These are phyloP conservation scores for Philereme transversata DNA, from an alignment of 2,888 invertebrate species.

Conservation along the genomic window DNA sequence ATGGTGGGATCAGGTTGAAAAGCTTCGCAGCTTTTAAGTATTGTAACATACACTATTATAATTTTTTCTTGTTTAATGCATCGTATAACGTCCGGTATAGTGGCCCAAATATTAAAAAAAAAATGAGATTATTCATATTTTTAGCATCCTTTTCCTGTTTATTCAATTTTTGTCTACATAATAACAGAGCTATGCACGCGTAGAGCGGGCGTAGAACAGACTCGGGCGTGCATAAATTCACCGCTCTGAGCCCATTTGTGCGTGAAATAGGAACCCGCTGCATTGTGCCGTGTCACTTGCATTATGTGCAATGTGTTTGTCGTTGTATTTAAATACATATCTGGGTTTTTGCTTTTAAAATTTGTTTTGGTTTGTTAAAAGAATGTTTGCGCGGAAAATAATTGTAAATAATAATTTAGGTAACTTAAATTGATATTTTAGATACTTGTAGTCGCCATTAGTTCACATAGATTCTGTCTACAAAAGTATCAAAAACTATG, in stretches of 20 bases:
- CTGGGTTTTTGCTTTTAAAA: constrained; percentile 9
- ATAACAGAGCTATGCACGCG: constrained; percentile 28
- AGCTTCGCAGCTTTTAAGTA: too few relatives aligned
- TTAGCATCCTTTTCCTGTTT: neutral
- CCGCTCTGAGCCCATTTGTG: constrained; percentile 57
- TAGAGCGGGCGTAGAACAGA: constrained; percentile 38
- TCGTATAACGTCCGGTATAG: too few relatives aligned
- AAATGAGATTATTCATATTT: too few relatives aligned
- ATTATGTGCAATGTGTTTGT: constrained; percentile 41
- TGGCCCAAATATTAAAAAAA: too few relatives aligned
- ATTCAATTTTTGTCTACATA: neutral
- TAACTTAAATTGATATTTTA: too few relatives aligned
- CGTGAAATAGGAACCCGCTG: constrained; percentile 65
- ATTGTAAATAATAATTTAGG: neutral
- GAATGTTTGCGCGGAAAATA: constrained; percentile 5
- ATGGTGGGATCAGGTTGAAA: too few relatives aligned
- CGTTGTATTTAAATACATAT: constrained; percentile 14
- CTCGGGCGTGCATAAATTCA: constrained; percentile 59
- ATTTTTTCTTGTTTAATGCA: too few relatives aligned
- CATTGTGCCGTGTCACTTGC: constrained; percentile 50
- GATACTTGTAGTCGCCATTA: too few relatives aligned
- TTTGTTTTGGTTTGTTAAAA: neutral
- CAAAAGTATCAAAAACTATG: too few relatives aligned
- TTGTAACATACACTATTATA: too few relatives aligned
- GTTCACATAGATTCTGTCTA: too few relatives aligned